Evolutionary conservation across 2,888 invertebrate species (phyloP).

Genomic region (Stratiomys singularior): DNA sequence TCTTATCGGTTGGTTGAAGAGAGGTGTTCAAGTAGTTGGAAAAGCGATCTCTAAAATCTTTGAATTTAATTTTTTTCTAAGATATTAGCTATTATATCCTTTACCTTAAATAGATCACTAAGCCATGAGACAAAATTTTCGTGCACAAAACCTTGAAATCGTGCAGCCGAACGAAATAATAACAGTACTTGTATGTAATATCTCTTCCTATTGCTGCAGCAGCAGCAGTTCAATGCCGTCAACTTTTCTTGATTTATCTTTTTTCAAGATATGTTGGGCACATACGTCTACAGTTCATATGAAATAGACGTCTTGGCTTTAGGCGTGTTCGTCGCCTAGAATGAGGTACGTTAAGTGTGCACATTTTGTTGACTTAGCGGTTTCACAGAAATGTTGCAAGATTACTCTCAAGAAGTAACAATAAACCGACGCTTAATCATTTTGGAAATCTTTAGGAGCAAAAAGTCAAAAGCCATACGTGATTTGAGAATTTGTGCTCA

Average conservation of each 20-base stretch:
- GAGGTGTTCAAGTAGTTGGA: no score
- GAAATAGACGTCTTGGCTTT: slow-evolving; percentile 19
- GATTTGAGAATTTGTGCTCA: slow-evolving; percentile 19
- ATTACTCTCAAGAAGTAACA: slow-evolving; percentile 16
- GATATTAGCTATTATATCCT: no score
- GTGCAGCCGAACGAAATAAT: slow-evolving; percentile 11
- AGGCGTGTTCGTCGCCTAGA: slow-evolving; percentile 24
- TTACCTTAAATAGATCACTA: no score
- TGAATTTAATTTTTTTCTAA: no score
- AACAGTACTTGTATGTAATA: slow-evolving; percentile 1
- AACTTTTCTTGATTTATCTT: slow-evolving; percentile 28
- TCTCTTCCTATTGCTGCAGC: slow-evolving; percentile 19
- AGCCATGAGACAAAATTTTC: not conserved
- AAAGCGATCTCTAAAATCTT: no score
- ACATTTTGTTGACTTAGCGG: not conserved
- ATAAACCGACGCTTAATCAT: slow-evolving; percentile 16
- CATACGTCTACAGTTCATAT: slow-evolving; percentile 16
- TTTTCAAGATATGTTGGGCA: not conserved
- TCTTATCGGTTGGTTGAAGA: no score
- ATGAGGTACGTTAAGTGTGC: not conserved
- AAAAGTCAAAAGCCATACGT: slow-evolving; percentile 15
- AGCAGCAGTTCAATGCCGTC: slow-evolving; percentile 35
- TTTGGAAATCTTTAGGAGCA: slow-evolving; percentile 12
- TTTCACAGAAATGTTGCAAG: slow-evolving; percentile 30
- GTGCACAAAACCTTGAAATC: slow-evolving; percentile 15